phyloP scores from a whole-genome alignment of 2,888 invertebrate species.

The Siphonodentalium dalli region DNA sequence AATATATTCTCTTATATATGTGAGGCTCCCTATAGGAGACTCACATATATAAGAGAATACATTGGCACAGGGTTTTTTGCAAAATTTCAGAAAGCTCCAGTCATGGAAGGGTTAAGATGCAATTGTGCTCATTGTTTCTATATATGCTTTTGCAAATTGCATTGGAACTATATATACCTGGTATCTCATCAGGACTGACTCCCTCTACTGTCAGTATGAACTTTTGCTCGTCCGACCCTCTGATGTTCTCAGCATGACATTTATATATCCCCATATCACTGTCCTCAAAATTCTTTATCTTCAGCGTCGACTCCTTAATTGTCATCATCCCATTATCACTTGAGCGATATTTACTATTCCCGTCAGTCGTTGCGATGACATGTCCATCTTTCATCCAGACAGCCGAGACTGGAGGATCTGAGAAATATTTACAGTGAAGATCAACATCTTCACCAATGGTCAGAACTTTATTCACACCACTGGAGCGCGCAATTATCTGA shows the following conservation, averaged over 20 bases:
- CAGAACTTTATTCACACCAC: conserved; percentile 36
- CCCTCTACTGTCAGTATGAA: conserved; percentile 41
- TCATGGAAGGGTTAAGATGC: too few relatives aligned
- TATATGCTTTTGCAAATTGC: too few relatives aligned
- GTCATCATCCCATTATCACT: conserved; percentile 20
- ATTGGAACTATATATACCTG: neutral
- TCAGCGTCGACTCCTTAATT: conserved; percentile 35
- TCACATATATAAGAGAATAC: too few relatives aligned
- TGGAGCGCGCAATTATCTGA: conserved; percentile 47
- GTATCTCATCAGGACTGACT: conserved; percentile 30
- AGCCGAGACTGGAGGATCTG: conserved; percentile 43
- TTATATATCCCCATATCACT: conserved; percentile 47
- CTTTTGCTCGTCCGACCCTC: conserved; percentile 36
- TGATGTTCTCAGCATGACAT: conserved; percentile 45
- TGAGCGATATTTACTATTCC: conserved; percentile 35
- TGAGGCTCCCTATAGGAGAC: too few relatives aligned
- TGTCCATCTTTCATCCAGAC: conserved; percentile 43
- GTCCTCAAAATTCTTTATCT: conserved; percentile 40
- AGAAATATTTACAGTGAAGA: conserved; percentile 45
- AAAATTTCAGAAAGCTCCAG: too few relatives aligned
- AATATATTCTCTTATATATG: too few relatives aligned
- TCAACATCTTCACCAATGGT: conserved; percentile 32
- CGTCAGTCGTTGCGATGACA: conserved; percentile 22
- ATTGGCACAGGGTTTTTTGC: too few relatives aligned
- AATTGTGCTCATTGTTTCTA: too few relatives aligned